phyloP scores from a whole-genome alignment of 2,888 invertebrate genomes.

The Scelioninae gen. 2 region DNA sequence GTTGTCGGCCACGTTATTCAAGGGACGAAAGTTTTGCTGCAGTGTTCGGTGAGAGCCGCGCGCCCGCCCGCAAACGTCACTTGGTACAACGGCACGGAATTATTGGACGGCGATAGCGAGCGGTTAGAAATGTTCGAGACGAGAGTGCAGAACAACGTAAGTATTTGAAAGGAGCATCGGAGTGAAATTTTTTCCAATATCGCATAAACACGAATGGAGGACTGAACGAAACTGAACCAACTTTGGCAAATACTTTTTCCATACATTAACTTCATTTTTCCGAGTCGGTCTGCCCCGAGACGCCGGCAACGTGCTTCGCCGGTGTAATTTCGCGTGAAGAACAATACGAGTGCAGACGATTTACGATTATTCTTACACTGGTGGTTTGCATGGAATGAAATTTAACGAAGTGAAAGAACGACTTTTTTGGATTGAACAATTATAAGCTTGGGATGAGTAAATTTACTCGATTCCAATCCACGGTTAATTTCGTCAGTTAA shows the following conservation, averaged over 20 bases:
- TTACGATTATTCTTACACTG: too few relatives aligned
- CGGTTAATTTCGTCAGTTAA: too few relatives aligned
- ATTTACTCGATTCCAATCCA: too few relatives aligned
- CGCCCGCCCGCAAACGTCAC: constrained; percentile 88
- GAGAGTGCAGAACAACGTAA: constrained; percentile 70
- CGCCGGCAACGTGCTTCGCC: constrained; percentile 23
- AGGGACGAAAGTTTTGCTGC: constrained; percentile 86
- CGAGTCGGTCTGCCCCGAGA: not conserved
- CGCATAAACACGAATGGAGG: constrained; percentile 50
- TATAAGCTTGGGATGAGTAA: too few relatives aligned
- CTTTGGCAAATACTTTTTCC: constrained; percentile 45
- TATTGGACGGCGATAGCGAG: constrained; percentile 69
- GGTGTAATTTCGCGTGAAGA: constrained; percentile 9
- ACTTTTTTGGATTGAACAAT: too few relatives aligned
- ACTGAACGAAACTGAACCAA: constrained; percentile 30
- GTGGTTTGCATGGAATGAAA: too few relatives aligned
- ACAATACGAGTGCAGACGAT: not conserved
- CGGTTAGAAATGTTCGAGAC: constrained; percentile 71
- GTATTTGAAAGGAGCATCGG: constrained; percentile 61
- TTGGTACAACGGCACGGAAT: constrained; percentile 88
- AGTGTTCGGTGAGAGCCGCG: constrained; percentile 87
- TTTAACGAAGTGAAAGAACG: too few relatives aligned
- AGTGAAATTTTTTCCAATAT: constrained; percentile 51
- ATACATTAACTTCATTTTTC: constrained; percentile 38
- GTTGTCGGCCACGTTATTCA: constrained; percentile 87